A percentile compares a stretch with the other conserved stretches of the same genome.
Evolutionary conservation across 2,888 invertebrate genomes (phyloP).

Genomic region (Lepidochitona cinerea): DNA sequence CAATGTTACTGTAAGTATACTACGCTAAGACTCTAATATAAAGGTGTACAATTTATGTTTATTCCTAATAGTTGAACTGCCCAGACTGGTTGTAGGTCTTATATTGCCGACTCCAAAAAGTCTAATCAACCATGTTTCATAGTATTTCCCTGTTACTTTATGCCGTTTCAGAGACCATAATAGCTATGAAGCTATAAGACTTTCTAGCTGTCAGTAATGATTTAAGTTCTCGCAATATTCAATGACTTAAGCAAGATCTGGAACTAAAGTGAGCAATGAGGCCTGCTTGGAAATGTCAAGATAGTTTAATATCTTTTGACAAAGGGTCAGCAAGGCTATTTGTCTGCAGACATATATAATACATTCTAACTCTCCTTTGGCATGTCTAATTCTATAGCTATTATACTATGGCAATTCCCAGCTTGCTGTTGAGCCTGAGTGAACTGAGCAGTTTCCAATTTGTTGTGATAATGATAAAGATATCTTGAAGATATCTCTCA

Average conservation of each 20-base stretch:
- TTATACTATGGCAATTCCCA: background rate
- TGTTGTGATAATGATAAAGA: background rate
- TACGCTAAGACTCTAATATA: too few species aligned
- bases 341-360: background rate
- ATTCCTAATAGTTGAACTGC: too few species aligned
- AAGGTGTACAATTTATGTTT: too few species aligned
- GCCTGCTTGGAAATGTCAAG: background rate
- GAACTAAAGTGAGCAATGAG: background rate
- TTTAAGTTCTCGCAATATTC: background rate
- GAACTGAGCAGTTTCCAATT: background rate
- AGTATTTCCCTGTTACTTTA: too few species aligned
- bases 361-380: background rate
- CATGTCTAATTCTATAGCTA: background rate
- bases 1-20: background rate
- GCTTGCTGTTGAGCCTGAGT: background rate
- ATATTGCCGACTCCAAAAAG: too few species aligned
- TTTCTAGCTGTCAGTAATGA: background rate
- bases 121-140: too few species aligned
- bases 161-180: too few species aligned
- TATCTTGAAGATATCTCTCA: background rate
- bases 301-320: background rate
- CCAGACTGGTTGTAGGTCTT: too few species aligned
- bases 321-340: constrained; percentile 1
- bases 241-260: background rate
- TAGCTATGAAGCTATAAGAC: too few species aligned